Evolutionary conservation across 2,888 invertebrate species (phyloP).

Genomic region (Drosophila barbarae): DNA sequence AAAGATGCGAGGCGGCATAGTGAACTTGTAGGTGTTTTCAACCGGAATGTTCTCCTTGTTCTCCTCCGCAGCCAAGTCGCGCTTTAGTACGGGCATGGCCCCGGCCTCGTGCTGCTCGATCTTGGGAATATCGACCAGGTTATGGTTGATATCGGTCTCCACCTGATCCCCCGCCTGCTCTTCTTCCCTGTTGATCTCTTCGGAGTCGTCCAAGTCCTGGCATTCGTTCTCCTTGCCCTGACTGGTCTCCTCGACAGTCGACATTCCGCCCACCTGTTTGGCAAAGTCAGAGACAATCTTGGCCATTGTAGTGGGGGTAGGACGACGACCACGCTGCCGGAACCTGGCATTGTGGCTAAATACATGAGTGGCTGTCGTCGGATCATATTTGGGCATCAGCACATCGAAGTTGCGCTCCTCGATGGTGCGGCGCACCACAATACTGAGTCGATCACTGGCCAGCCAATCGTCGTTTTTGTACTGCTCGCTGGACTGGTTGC

Average conservation of each 20-base stretch:
- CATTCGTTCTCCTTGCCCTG: background rate
- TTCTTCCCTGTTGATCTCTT: background rate
- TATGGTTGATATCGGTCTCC: no score
- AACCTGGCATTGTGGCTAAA: slow-evolving; percentile 21
- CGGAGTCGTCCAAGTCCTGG: no score
- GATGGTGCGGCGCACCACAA: slow-evolving; percentile 17
- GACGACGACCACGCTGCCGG: slow-evolving; percentile 23
- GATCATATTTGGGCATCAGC: slow-evolving; percentile 24
- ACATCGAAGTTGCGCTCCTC: slow-evolving; percentile 1
- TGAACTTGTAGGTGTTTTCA: background rate
- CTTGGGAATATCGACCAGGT: background rate
- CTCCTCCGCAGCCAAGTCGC: background rate
- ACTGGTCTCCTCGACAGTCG: no score
- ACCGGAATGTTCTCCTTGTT: background rate
- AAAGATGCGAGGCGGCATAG: background rate
- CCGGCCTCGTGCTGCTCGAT: background rate
- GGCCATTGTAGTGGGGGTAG: slow-evolving; percentile 4
- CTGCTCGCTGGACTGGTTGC: slow-evolving; percentile 7
- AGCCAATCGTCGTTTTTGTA: slow-evolving; percentile 14
- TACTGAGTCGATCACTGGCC: slow-evolving; percentile 10
- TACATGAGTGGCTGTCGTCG: slow-evolving; percentile 14
- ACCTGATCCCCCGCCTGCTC: no score
- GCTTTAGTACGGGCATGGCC: background rate
- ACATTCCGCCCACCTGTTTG: slow-evolving; percentile 16
- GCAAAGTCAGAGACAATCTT: slow-evolving; percentile 20